phyloP scores from a whole-genome alignment of 2,888 invertebrate species.

The Lymantria dispar region DNA sequence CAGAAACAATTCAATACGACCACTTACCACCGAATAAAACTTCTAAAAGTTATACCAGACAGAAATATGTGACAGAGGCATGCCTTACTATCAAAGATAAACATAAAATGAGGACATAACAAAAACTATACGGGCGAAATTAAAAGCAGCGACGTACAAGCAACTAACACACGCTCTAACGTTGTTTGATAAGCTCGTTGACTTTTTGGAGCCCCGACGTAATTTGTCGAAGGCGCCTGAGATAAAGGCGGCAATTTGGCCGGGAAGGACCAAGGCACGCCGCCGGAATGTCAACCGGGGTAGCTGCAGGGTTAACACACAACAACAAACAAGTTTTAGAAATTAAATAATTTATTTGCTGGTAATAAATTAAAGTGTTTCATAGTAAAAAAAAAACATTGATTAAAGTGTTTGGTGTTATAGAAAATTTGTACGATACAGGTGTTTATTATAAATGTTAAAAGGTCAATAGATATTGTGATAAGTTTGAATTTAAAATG shows the following conservation, averaged over 20 bases:
- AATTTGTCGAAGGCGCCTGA: conserved; percentile 81
- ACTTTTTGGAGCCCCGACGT: conserved; percentile 73
- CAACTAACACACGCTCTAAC: conserved; percentile 72
- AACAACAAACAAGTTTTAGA: conserved; percentile 26
- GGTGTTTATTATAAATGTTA: background rate
- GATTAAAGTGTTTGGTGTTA: background rate
- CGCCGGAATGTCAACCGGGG: conserved; percentile 61
- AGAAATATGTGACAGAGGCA: conserved; percentile 63
- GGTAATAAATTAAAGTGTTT: conserved; percentile 23
- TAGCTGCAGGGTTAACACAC: conserved; percentile 48
- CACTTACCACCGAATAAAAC: conserved; percentile 34
- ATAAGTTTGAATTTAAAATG: background rate
- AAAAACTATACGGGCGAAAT: conserved; percentile 75
- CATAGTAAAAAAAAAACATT: conserved; percentile 4
- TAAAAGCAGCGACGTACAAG: conserved; percentile 76
- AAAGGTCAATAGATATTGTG: background rate
- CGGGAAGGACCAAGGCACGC: conserved; percentile 54
- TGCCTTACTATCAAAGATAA: conserved; percentile 59
- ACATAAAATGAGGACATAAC: conserved; percentile 68
- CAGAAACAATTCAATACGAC: conserved; percentile 14
- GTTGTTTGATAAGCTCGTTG: conserved; percentile 70
- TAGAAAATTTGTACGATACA: no score
- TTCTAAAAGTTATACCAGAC: conserved; percentile 48
- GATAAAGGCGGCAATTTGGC: conserved; percentile 71
- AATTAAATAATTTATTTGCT: conserved; percentile 27